Evolutionary conservation across 2,888 invertebrate species (phyloP), one percentile per base, ranked within the genome.

Genomic region (Dendrolimus pini): DNA sequence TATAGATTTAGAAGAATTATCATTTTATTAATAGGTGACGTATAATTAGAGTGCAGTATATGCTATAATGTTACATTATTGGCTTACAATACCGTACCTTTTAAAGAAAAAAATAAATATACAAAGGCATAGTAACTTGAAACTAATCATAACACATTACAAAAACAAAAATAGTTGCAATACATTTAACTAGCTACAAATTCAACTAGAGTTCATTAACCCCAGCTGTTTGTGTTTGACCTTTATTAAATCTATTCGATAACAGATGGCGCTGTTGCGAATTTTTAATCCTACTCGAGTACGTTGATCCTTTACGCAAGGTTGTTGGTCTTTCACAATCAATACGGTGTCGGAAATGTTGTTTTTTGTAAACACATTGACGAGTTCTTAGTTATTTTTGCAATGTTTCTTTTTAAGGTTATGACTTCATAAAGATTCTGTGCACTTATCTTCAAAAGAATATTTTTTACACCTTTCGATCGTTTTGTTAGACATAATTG

Each of bases 241-340:
- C 75, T 69, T 68, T 75, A 68, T 67, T 73, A 62, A 61, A 55
- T 57, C 78, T 72, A 72, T 58, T 66, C 59, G 64, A 60, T 67
- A 66, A 61, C 55, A 78, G 78, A 74, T 76, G 78, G 82, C 84
- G 78, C 61, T 73, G 63, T 63, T 42, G 2, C 9, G 9, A 30
- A 30, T 30, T 47, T 41, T 54, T 54, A 41, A n/a, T 30, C n/a
- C 10, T 47, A 47, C 47, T 60, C 41, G 68, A 77, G 84, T 75
- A 63, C 85, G 74, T 83, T 85, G 83, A 72, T 80, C 83, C 67
- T 72, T 59, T 56, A 47, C 60, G 55, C 59, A 71, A 55, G 81
- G 81, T 80, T 78, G 68, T 74, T 81, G 76, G 72, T 70, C 80
- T 30, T 30, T 67, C 69, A 59, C 47, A 47, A 47, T 47, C 47